phyloP scores from a whole-genome alignment of 2,888 invertebrate species.

The Drosophila falleni region DNA sequence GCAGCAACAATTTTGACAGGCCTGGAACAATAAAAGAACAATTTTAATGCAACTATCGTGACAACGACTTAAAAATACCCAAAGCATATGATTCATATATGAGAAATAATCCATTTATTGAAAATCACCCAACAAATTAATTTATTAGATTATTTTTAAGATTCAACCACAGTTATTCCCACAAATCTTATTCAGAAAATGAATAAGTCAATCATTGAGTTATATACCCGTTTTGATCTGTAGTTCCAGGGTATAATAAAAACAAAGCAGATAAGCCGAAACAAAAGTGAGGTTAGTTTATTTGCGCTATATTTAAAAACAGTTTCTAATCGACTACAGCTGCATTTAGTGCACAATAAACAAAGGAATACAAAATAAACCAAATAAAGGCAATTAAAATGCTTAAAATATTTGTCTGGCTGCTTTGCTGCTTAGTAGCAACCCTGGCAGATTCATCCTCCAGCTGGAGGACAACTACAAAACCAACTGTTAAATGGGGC shows the following conservation, averaged over 20 bases:
- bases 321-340: constrained; percentile 8
- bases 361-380: background rate
- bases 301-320: constrained; percentile 48
- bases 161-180: background rate
- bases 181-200: background rate
- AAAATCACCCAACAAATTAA: background rate
- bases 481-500: constrained; percentile 1
- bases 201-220: background rate
- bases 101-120: background rate
- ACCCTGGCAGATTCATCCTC: background rate
- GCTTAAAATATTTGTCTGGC: constrained; percentile 10
- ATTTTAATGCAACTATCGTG: background rate
- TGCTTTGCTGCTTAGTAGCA: constrained; percentile 20
- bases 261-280: constrained; percentile 45
- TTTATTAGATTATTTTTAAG: background rate
- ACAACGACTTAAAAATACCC: constrained; percentile 15
- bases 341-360: constrained; percentile 10
- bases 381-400: constrained; percentile 13
- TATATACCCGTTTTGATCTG: background rate
- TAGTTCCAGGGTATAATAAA: constrained; percentile 10
- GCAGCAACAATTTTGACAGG: constrained; percentile 14
- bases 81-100: background rate
- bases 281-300: constrained; percentile 36
- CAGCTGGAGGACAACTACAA: background rate
- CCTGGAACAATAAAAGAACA: constrained; percentile 35